Conservation (phyloP, 1,140 invertebrate species). For the Drosophila bocqueti region DNA sequence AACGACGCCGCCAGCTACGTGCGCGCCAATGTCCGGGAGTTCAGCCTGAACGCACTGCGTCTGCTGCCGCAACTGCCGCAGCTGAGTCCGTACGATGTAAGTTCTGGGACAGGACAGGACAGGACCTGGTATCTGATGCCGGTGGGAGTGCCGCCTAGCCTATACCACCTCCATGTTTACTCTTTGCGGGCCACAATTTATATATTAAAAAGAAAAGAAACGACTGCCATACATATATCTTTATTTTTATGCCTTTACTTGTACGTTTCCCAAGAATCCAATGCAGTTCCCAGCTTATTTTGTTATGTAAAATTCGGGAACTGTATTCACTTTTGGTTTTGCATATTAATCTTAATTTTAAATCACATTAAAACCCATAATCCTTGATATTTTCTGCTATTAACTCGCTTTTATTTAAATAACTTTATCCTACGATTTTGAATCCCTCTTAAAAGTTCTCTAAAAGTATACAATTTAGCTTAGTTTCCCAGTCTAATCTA, state of each 20-base stretch:
- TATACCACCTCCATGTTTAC: too few relatives aligned
- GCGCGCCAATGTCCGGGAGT: slow-evolving; percentile 70
- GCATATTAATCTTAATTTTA: too few relatives aligned
- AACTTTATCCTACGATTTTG: too few relatives aligned
- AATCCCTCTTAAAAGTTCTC: too few relatives aligned
- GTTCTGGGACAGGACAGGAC: slow-evolving; percentile 5
- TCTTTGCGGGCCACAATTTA: background rate
- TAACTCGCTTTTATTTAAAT: too few relatives aligned
- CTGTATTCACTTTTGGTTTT: background rate
- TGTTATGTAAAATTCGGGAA: slow-evolving; percentile 9
- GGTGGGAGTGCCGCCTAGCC: background rate
- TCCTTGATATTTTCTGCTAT: too few relatives aligned
- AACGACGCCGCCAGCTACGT: slow-evolving; percentile 65
- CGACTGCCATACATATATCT: background rate
- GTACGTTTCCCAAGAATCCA: slow-evolving; percentile 1
- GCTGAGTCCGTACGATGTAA: slow-evolving; percentile 83
- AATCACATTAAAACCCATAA: too few relatives aligned
- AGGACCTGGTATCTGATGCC: too few relatives aligned
- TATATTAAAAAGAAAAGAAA: background rate
- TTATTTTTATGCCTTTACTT: slow-evolving; percentile 14
- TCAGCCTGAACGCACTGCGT: slow-evolving; percentile 70
- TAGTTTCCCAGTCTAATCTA: background rate
- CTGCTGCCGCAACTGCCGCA: slow-evolving; percentile 72
- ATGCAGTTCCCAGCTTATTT: slow-evolving; percentile 17
- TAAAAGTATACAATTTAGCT: background rate